These are phyloP conservation scores for Montipora foliosa DNA, from an alignment of 64 coral and sea anemone genomes.

Conservation along the genomic window DNA sequence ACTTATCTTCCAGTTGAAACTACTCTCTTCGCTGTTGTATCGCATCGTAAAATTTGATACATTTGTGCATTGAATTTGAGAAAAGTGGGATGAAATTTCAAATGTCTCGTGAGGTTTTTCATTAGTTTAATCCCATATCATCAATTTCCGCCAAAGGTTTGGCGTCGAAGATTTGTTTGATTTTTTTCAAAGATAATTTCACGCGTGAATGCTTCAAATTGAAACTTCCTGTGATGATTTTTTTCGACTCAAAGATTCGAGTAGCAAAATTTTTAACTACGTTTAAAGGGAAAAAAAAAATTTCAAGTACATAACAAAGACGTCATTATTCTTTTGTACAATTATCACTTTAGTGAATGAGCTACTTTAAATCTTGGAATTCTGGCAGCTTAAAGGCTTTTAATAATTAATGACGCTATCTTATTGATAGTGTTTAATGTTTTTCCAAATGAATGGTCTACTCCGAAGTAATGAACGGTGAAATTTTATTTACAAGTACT, in stretches of 20 bases:
- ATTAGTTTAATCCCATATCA: background rate
- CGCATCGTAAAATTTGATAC: background rate
- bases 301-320: background rate
- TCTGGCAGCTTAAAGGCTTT: background rate
- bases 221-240: background rate
- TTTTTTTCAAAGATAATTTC: background rate
- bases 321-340: background rate
- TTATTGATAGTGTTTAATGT: conserved; percentile 40
- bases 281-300: background rate
- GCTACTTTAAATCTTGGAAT: background rate
- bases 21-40: background rate
- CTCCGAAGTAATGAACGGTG: background rate
- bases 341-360: conserved; percentile 13
- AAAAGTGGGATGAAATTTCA: background rate
- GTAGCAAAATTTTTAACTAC: background rate
- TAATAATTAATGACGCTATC: conserved; percentile 21
- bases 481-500: background rate
- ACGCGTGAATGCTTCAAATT: background rate
- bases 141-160: background rate
- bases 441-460: background rate
- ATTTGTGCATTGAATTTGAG: background rate
- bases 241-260: background rate
- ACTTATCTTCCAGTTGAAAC: background rate
- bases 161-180: background rate
- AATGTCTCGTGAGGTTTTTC: background rate